Base-by-base conservation (phyloP, 2,113 vertebrate genomes). In the Brachyistius frenatus region DNA sequence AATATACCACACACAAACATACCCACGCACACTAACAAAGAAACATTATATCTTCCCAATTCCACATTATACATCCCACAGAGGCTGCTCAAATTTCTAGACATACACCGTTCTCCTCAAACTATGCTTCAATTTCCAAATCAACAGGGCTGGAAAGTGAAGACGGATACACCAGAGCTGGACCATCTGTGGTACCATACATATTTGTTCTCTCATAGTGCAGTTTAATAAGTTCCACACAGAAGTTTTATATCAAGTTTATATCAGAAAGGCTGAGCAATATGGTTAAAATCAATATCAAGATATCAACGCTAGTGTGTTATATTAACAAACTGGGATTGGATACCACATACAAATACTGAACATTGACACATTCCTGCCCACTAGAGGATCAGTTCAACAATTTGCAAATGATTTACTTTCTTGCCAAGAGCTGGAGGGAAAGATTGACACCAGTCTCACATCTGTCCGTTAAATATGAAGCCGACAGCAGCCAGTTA, bases 1-100 rank as follows among this genome's bases (percentile, higher is more conserved):
- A 92, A 81, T 75, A 73, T 68, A 81, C 70, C 81, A 70, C 79
- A 85, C 88, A 83, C 74, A 84, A 75, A 83, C 68, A 74, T 62
- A 60, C 85, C 72, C 65, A 84, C 62, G 16, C 82, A 62, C 81
- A 76, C 61, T 56, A 69, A 82, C 79, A 81, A 68, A 81, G 88
- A 74, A 72, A 84, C 61, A 71, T 64, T 76, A 86, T 74, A 81
- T 73, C 66, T 72, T 86, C 54, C 73, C 78, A 67, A 75, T 80
- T 78, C 72, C 74, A 75, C 68, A 86, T 83, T 81, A 82, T 66
- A 58, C 81, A 70, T 88, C 80, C 76, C 37, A 65, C 78, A 79
- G 63, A 77, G 60, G 62, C 62, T 10, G 47, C 63, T 83, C 52
- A 53, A 16, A 62, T 64, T 83, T 78, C 76, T 37, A 53, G 53